Conservation (phyloP, 1,140 invertebrate species). For the Aphidius gifuensis region DNA sequence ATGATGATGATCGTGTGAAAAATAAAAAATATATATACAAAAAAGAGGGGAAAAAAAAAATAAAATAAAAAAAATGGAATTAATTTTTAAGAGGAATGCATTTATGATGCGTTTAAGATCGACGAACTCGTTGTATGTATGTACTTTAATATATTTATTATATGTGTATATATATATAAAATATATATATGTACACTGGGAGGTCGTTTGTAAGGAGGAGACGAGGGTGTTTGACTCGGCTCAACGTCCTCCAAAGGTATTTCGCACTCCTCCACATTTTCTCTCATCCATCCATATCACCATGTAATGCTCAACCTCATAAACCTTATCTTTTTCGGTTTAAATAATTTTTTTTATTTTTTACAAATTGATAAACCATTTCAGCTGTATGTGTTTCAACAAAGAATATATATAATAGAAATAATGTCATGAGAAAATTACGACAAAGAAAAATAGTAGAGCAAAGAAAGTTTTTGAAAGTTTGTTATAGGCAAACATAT, state of each 20-base stretch:
- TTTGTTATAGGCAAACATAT: conserved; percentile 7
- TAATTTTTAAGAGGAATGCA: no score
- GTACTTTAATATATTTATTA: no score
- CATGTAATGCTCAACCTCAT: conserved; percentile 5
- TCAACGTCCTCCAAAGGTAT: conserved; percentile 46
- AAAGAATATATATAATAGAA: not conserved
- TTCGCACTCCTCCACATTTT: conserved; percentile 38
- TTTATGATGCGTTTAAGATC: not conserved
- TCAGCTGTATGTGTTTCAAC: no score
- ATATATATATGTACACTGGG: not conserved
- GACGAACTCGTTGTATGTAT: conserved; percentile 7
- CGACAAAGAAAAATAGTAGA: not conserved
- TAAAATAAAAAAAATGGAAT: no score
- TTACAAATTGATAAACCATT: not conserved
- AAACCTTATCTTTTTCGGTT: not conserved
- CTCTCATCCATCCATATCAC: conserved; percentile 18
- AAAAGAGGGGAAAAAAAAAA: no score
- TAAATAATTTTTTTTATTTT: not conserved
- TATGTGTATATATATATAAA: no score
- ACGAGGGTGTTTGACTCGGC: conserved; percentile 38
- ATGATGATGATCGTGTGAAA: no score
- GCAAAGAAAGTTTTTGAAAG: conserved; percentile 14
- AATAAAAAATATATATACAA: no score
- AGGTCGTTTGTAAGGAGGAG: conserved; percentile 29
- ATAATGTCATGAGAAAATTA: conserved; percentile 2